phyloP scores from a whole-genome alignment of 2,888 invertebrate genomes.

The Lypha dubia region DNA sequence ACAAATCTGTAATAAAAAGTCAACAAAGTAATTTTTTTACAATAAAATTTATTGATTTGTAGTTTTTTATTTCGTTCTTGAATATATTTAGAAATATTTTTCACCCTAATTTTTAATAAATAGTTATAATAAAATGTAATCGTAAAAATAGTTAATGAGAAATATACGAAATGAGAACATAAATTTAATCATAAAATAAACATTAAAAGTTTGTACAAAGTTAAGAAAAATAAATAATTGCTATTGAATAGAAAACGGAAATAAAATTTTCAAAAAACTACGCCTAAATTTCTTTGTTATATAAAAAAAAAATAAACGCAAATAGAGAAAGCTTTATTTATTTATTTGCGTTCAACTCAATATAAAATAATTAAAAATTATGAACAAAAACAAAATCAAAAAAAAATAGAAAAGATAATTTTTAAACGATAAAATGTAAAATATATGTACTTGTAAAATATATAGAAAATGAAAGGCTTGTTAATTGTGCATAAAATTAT shows the following conservation, averaged over 20 bases:
- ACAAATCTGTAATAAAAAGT: constrained; percentile 30
- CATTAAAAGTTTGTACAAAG: constrained; percentile 51
- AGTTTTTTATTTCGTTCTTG: constrained; percentile 54
- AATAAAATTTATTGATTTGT: constrained; percentile 69
- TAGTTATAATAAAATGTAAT: constrained; percentile 22
- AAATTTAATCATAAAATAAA: background rate
- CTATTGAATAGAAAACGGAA: constrained; percentile 2
- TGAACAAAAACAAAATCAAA: constrained; percentile 44
- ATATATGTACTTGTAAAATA: constrained; percentile 62
- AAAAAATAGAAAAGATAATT: no score
- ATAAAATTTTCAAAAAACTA: constrained; percentile 4
- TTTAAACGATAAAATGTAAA: constrained; percentile 23
- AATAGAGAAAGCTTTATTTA: constrained; percentile 20
- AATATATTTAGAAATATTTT: constrained; percentile 8
- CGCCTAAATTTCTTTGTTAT: constrained; percentile 23
- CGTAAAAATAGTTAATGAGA: constrained; percentile 24
- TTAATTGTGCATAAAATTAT: constrained; percentile 75
- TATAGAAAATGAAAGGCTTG: constrained; percentile 75
- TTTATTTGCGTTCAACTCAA: constrained; percentile 14
- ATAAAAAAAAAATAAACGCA: constrained; percentile 14
- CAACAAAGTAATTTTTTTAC: constrained; percentile 56
- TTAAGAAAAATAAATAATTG: background rate
- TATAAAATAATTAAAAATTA: constrained; percentile 12
- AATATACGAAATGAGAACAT: constrained; percentile 8
- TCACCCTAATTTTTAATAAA: constrained; percentile 40